Percentiles rank a stretch among this genome's conserved stretches.
These are phyloP conservation scores for Aphidius gifuensis DNA, from an alignment of 1,140 invertebrate species.

Conservation along the genomic window DNA sequence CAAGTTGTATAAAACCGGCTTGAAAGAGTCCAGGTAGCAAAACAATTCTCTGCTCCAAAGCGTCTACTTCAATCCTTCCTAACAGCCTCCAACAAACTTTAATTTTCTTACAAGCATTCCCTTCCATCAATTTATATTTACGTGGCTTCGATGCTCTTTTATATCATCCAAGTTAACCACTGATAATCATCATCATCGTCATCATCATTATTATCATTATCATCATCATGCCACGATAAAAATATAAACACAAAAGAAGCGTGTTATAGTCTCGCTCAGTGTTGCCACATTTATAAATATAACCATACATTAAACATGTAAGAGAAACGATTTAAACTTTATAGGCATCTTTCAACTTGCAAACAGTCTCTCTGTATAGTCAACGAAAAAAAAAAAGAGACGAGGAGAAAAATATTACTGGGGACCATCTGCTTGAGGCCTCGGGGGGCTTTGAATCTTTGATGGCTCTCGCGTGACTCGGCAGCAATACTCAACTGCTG, in stretches of 20 bases:
- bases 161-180: too few species aligned
- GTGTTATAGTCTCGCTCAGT: conserved; percentile 17
- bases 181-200: too few species aligned
- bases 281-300: conserved; percentile 24
- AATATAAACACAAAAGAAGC: too few species aligned
- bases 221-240: too few species aligned
- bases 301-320: too few species aligned
- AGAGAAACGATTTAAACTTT: not conserved
- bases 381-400: not conserved
- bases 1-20: conserved; percentile 1
- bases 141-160: too few species aligned
- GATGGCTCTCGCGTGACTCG: conserved; percentile 52
- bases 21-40: too few species aligned
- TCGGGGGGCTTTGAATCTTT: conserved; percentile 51
- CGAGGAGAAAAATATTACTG: conserved; percentile 30
- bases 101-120: too few species aligned
- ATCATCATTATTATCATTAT: too few species aligned
- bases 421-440: conserved; percentile 51
- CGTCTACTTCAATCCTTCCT: not conserved
- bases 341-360: not conserved
- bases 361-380: not conserved
- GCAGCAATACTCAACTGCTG: conserved; percentile 33
- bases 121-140: too few species aligned
- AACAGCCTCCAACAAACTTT: not conserved
- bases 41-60: not conserved